These are phyloP conservation scores for Pseudomyrmex flavicornis DNA, from an alignment of 1,140 invertebrate species.

Conservation along the genomic window DNA sequence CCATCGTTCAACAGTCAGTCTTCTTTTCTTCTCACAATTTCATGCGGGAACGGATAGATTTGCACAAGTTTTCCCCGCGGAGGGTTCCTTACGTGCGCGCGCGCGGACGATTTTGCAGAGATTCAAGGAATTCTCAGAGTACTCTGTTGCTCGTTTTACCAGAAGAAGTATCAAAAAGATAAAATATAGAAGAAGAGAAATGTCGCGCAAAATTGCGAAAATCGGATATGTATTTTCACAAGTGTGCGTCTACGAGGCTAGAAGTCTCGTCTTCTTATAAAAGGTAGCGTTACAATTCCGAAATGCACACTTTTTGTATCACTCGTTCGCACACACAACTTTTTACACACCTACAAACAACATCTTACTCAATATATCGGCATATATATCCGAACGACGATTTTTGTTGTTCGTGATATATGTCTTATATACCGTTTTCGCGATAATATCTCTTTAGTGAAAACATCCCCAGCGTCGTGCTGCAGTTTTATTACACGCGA, in stretches of 20 bases:
- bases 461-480: background rate
- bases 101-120: background rate
- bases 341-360: too few species aligned
- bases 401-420: slow-evolving; percentile 2
- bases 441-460: background rate
- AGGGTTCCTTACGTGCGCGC: background rate
- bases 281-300: too few species aligned
- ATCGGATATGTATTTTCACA: background rate
- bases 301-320: too few species aligned
- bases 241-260: background rate
- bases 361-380: too few species aligned
- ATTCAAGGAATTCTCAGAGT: background rate
- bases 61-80: background rate
- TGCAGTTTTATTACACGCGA: background rate
- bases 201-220: background rate
- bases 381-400: background rate
- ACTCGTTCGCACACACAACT: too few species aligned
- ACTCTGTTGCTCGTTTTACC: background rate
- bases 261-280: background rate
- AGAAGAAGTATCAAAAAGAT: background rate
- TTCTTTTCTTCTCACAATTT: slow-evolving; percentile 17
- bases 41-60: background rate
- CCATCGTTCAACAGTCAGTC: background rate
- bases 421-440: background rate
- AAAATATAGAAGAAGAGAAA: background rate